Conservation (phyloP, 2,888 invertebrate genomes). For the Pycnomerus fuliginosus region DNA sequence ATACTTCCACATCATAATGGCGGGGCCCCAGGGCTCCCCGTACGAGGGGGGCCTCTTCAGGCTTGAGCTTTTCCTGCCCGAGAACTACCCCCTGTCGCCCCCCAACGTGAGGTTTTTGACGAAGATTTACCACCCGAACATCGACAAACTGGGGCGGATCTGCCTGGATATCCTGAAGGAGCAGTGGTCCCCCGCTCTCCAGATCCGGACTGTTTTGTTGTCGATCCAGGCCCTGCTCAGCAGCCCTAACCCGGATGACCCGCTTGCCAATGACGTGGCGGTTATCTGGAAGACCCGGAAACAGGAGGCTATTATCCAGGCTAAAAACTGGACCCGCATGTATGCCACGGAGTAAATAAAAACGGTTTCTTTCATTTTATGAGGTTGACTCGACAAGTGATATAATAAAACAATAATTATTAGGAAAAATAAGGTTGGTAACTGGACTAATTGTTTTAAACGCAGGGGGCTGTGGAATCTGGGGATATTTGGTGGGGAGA, state of each 20-base stretch:
- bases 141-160: conserved; percentile 98
- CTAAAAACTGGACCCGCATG: conserved; percentile 91
- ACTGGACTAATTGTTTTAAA: no score
- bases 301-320: conserved; percentile 91
- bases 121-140: conserved; percentile 99
- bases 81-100: conserved; percentile 99
- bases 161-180: conserved; percentile 98
- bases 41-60: conserved; percentile 98
- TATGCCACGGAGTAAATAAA: conserved; percentile 63
- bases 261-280: conserved; percentile 96
- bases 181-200: conserved; percentile 98
- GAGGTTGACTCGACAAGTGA: no score
- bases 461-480: no score
- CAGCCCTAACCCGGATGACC: conserved; percentile 96
- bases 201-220: conserved; percentile 96
- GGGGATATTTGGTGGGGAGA: no score
- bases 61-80: conserved; percentile 97
- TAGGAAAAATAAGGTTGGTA: no score
- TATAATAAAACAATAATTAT: no score
- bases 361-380: no score
- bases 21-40: conserved; percentile 91
- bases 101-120: conserved; percentile 99
- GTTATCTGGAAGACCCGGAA: conserved; percentile 99
- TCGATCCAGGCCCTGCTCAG: conserved; percentile 98
- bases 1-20: conserved; percentile 97